These are phyloP conservation scores for Caloenas nicobarica DNA, from an alignment of 2,113 vertebrate species.

Conservation along the genomic window DNA sequence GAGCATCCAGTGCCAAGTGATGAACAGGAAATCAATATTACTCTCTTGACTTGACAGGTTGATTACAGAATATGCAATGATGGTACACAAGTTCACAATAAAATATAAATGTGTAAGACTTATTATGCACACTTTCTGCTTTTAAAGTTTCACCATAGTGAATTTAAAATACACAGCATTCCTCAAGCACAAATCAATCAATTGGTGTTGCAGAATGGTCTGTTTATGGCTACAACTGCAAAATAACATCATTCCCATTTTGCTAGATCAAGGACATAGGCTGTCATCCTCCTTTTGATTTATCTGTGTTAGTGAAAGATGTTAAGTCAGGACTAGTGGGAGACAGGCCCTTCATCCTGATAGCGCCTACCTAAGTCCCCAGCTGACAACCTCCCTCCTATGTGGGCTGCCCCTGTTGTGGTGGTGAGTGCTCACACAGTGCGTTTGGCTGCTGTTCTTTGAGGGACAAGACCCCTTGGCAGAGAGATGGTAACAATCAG, in stretches of 20 bases:
- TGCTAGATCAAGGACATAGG: not conserved
- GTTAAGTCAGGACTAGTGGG: not conserved
- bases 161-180: not conserved
- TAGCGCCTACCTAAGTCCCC: not conserved
- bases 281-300: not conserved
- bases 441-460: not conserved
- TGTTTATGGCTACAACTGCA: not conserved
- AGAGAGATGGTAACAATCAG: not conserved
- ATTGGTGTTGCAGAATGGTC: not conserved
- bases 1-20: not conserved
- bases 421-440: fast-evolving
- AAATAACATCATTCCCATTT: not conserved
- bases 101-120: not conserved
- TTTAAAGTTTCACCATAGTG: not conserved
- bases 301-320: not conserved
- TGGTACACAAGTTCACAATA: not conserved
- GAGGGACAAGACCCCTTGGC: not conserved
- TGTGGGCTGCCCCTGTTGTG: fast-evolving
- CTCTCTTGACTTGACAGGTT: not conserved
- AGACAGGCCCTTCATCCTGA: not conserved
- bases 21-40: not conserved
- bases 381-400: not conserved
- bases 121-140: not conserved
- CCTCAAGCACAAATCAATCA: not conserved
- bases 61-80: not conserved